A percentile compares a stretch with the other conserved stretches of the same genome.
phyloP scores from a whole-genome alignment of 2,797 vertebrate genomes.

The Typhlichthys eigenmanni region DNA sequence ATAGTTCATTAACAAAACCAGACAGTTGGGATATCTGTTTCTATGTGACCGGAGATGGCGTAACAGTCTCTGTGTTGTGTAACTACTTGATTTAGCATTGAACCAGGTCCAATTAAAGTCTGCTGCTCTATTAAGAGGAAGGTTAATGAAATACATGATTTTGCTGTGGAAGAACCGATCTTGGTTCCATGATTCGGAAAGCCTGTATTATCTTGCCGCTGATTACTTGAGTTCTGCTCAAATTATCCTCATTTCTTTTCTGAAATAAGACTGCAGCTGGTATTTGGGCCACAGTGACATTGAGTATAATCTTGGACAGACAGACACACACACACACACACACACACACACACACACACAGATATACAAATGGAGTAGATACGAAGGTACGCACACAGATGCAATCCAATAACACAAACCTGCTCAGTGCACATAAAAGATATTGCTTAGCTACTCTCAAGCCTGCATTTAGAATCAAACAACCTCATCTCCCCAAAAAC shows the following conservation, averaged over 20 bases:
- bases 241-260: slow-evolving; percentile 46
- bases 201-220: slow-evolving; percentile 54
- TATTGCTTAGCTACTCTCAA: slow-evolving; percentile 54
- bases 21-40: neutral
- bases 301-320: slow-evolving; percentile 29
- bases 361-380: neutral
- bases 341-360: slow-evolving; percentile 7
- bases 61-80: slow-evolving; percentile 12
- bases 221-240: slow-evolving; percentile 66
- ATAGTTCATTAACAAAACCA: neutral
- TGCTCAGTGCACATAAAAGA: slow-evolving; percentile 8
- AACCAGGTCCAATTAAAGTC: slow-evolving; percentile 54
- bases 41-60: slow-evolving; percentile 1
- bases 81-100: slow-evolving; percentile 19
- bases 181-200: slow-evolving; percentile 57
- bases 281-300: slow-evolving; percentile 38
- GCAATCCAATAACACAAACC: neutral
- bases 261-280: slow-evolving; percentile 48
- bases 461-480: slow-evolving; percentile 57
- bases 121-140: slow-evolving; percentile 42
- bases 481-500: slow-evolving; percentile 49
- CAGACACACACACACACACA: slow-evolving; percentile 33
- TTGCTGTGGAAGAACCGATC: slow-evolving; percentile 36
- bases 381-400: neutral
- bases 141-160: slow-evolving; percentile 63